Evolutionary conservation across 2,888 invertebrate genomes (phyloP).

Genomic region (Epiblema foenella): DNA sequence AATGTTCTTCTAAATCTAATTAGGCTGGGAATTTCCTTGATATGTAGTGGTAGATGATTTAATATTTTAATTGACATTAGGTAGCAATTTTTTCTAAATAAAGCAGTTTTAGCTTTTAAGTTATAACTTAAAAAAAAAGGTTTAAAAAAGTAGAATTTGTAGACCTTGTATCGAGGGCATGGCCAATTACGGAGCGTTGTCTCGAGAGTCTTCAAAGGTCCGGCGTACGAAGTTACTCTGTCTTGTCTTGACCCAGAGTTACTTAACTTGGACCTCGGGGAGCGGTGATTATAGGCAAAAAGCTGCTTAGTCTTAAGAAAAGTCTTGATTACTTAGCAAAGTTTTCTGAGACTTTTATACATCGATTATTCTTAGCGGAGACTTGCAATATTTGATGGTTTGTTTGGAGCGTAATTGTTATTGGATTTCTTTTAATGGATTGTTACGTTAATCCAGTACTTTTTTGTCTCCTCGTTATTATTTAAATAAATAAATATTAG

Average conservation of each 20-base stretch:
- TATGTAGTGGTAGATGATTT: too few species aligned
- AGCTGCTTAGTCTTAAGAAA: slow-evolving; percentile 42
- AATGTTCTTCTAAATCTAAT: too few species aligned
- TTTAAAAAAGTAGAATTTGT: neutral
- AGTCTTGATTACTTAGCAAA: slow-evolving; percentile 44
- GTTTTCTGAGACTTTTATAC: slow-evolving; percentile 35
- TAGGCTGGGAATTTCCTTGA: too few species aligned
- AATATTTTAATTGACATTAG: too few species aligned
- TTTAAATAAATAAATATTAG: too few species aligned
- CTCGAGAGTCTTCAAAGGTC: slow-evolving; percentile 50
- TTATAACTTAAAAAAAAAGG: too few species aligned
- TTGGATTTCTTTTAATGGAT: too few species aligned
- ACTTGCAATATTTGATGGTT: slow-evolving; percentile 28
- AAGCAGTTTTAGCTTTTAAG: too few species aligned
- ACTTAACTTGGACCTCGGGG: slow-evolving; percentile 50
- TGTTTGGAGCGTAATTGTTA: neutral
- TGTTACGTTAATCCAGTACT: too few species aligned
- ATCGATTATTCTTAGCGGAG: slow-evolving; percentile 17
- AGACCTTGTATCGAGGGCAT: neutral
- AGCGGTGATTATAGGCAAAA: slow-evolving; percentile 53
- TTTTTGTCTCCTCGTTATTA: too few species aligned
- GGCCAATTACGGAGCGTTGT: slow-evolving; percentile 48
- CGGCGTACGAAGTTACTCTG: slow-evolving; percentile 54
- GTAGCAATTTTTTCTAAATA: too few species aligned
- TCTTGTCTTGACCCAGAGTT: slow-evolving; percentile 44